Evolutionary conservation across 1,140 invertebrate genomes (phyloP).

Genomic region (Heliconius melpomene): DNA sequence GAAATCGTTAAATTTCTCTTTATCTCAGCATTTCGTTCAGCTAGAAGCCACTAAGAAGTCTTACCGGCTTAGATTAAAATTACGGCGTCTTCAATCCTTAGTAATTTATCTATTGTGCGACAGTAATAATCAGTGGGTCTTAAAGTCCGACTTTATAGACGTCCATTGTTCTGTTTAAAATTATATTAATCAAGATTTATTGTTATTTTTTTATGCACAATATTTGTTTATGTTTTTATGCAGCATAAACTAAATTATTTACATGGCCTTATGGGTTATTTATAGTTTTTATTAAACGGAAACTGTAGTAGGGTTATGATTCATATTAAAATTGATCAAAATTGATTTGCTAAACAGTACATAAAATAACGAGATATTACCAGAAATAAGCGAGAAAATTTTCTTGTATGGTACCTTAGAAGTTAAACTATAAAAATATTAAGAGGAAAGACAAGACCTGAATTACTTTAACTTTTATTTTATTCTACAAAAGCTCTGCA

Average conservation of each 20-base stretch:
- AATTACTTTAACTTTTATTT: not conserved
- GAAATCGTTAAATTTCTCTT: not conserved
- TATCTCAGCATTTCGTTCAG: not conserved
- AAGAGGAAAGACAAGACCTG: not conserved
- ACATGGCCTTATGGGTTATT: too few species aligned
- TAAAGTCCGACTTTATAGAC: not conserved
- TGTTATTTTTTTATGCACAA: too few species aligned
- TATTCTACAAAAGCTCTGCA: not conserved
- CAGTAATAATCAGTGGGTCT: not conserved
- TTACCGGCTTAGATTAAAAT: not conserved
- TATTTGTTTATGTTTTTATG: too few species aligned
- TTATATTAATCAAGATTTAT: too few species aligned
- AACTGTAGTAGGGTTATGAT: too few species aligned
- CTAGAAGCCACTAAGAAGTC: not conserved
- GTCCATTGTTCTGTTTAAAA: not conserved
- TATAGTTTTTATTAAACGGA: too few species aligned
- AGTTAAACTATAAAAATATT: not conserved
- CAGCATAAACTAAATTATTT: not conserved
- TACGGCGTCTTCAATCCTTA: not conserved
- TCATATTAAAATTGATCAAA: too few species aligned
- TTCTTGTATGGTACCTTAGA: not conserved
- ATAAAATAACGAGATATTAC: too few species aligned
- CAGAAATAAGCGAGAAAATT: too few species aligned
- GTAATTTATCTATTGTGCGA: constrained; percentile 11
- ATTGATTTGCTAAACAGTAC: too few species aligned